A percentile compares a stretch with the other conserved stretches of the same genome.
Evolutionary conservation across 2,797 vertebrate species (phyloP).

Genomic region (Acestrorhynchus altus): DNA sequence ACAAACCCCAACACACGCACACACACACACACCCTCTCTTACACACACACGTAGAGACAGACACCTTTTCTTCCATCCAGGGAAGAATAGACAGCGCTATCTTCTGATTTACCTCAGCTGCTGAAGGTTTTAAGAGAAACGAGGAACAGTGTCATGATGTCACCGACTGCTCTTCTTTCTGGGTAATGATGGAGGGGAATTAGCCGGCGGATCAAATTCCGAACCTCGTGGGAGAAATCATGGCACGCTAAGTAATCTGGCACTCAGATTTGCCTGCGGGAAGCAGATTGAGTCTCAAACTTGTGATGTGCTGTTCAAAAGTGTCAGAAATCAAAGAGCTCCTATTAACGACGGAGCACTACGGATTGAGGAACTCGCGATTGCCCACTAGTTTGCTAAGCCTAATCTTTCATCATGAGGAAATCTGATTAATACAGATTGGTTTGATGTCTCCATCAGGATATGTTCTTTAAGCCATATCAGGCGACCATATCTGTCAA

Average conservation of each 20-base stretch:
- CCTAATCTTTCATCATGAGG: conserved; percentile 26
- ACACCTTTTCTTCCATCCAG: conserved; percentile 35
- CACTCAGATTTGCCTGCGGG: conserved; percentile 65
- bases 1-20: neutral
- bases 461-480: conserved; percentile 25
- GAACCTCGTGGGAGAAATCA: conserved; percentile 57
- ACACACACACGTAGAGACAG: conserved; percentile 1
- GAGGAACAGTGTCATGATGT: conserved; percentile 56
- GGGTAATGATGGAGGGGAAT: conserved; percentile 62
- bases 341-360: conserved; percentile 54
- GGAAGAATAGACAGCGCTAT: conserved; percentile 47
- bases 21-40: neutral
- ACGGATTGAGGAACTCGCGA: conserved; percentile 24
- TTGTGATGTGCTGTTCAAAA: conserved; percentile 55
- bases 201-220: conserved; percentile 67
- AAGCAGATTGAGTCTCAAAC: conserved; percentile 63
- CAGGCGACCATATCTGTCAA: neutral
- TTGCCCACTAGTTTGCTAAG: conserved; percentile 18
- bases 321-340: conserved; percentile 56
- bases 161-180: conserved; percentile 54
- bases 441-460: conserved; percentile 23
- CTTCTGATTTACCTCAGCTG: conserved; percentile 45
- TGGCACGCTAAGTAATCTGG: conserved; percentile 69
- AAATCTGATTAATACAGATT: conserved; percentile 30
- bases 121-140: conserved; percentile 38